These are phyloP conservation scores for Danio tinwini DNA, from an alignment of 2,797 vertebrate species.

Conservation along the genomic window DNA sequence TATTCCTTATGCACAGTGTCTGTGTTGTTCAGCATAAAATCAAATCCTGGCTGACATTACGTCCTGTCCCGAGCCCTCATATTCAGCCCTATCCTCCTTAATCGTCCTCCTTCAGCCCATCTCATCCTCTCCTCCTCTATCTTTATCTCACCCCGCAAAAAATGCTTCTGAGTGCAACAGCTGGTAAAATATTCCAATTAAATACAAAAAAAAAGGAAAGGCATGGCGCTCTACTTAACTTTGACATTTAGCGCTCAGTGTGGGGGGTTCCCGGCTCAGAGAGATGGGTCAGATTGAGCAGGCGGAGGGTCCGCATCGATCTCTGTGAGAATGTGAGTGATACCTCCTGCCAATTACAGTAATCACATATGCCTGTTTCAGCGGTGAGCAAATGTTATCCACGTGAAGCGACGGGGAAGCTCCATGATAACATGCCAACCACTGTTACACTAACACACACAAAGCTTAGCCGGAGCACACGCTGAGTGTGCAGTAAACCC, in stretches of 20 bases:
- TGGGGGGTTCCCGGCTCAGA: conserved; percentile 32
- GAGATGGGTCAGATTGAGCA: conserved; percentile 59
- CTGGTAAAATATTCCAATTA: conserved; percentile 59
- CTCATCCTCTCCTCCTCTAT: conserved; percentile 43
- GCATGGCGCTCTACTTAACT: conserved; percentile 57
- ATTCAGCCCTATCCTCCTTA: conserved; percentile 52
- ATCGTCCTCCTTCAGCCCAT: conserved; percentile 31
- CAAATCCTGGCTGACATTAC: conserved; percentile 31
- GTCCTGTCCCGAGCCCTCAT: conserved; percentile 41
- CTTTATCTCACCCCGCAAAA: conserved; percentile 53
- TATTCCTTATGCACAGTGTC: neutral
- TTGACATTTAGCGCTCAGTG: conserved; percentile 59
- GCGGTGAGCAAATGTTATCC: conserved; percentile 52
- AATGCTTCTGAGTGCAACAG: conserved; percentile 57
- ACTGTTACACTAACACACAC: conserved; percentile 38
- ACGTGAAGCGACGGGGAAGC: conserved; percentile 46
- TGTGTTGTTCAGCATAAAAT: neutral
- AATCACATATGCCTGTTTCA: conserved; percentile 54
- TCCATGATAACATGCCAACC: conserved; percentile 38
- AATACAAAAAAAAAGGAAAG: conserved; percentile 46
- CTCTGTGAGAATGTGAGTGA: conserved; percentile 60
- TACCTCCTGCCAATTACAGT: conserved; percentile 57
- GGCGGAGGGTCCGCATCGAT: conserved; percentile 56
- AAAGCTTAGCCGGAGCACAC: conserved; percentile 33
- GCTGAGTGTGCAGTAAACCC: conserved; percentile 27